Evolutionary conservation across 2,797 vertebrate species (phyloP), one percentile per base, ranked within the genome.

Genomic region (Chaunax sp.): DNA sequence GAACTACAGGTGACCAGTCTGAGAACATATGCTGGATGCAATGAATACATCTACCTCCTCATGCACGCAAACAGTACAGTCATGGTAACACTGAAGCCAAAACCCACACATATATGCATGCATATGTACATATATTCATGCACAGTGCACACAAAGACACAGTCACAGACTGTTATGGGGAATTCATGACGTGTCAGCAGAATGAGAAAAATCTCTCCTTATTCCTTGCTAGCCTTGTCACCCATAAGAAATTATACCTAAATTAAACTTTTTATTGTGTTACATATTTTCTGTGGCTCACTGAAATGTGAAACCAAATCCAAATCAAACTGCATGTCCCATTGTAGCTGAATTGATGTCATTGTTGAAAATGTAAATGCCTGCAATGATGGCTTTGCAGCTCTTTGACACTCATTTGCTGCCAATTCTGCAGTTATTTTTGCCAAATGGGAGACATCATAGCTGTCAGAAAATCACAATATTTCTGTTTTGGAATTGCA

Each of bases 11-110:
- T 41, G 72, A 85, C 63, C 60, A 12, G 18, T 47, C 62, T 37
- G 63, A 38, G 44, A 28, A 69, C 55, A 80, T 57, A 59, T 45
- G 56, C 63, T 33, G 69, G 59, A 82, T 76, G 51, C 81, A 77
- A 75, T 54, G 28, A 58, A 73, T 45, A 51, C 12, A 72, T 62
- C 35, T 43, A 7, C 52, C 65, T 23, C 49, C 41, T 57, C 54
- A 26, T 53, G 37, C 61, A 69, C 62, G 68, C 51, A 51, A 38
- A 11, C 33, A 35, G 69, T 16, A 40, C 45, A 51, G n/a, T 38
- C 26, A 60, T 58, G 69, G 38, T 44, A 38, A 18, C 25, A 52
- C 40, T 62, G 55, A 43, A 0, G 19, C 33, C 23, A 15, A 2
- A 18, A 43, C 26, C 46, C 45, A 70, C 54, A 55, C 37, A 68